Conservation (phyloP, 92 coral and sea anemone genomes). For the Chrysogorgia sp. region DNA sequence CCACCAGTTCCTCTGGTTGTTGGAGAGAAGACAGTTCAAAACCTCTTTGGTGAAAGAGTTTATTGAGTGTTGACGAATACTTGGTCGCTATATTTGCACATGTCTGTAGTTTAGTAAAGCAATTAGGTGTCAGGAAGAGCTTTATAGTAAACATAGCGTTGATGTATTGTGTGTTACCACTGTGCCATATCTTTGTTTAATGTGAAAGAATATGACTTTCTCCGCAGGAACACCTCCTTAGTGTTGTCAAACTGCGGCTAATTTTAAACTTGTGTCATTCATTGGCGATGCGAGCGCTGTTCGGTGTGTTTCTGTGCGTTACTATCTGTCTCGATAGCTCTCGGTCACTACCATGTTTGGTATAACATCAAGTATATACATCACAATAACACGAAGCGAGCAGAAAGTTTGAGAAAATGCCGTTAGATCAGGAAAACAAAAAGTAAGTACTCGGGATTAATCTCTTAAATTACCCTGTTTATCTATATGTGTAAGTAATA, state of each 20-base stretch:
- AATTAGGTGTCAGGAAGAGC: conserved; percentile 18
- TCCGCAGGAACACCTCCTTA: conserved; percentile 9
- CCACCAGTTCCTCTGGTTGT: neutral
- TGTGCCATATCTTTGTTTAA: conserved; percentile 9
- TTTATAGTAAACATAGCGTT: conserved; percentile 17
- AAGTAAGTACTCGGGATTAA: conserved; percentile 6
- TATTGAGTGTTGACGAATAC: neutral
- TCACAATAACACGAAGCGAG: neutral
- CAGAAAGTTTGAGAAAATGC: neutral
- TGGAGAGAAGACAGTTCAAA: neutral
- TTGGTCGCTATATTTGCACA: neutral
- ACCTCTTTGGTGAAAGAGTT: neutral
- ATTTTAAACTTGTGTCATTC: conserved; percentile 7
- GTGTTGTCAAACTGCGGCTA: neutral
- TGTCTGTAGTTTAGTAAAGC: conserved; percentile 15
- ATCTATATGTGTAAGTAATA: neutral
- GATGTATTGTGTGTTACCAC: conserved; percentile 9
- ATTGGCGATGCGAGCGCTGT: neutral
- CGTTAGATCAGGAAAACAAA: conserved; percentile 13
- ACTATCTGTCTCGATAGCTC: neutral
- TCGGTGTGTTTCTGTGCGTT: neutral
- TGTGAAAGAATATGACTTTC: conserved; percentile 2
- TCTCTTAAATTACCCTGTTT: neutral
- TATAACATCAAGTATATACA: neutral
- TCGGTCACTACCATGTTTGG: neutral